phyloP scores from a whole-genome alignment of 2,113 vertebrate species.

The Burhinus oedicnemus region DNA sequence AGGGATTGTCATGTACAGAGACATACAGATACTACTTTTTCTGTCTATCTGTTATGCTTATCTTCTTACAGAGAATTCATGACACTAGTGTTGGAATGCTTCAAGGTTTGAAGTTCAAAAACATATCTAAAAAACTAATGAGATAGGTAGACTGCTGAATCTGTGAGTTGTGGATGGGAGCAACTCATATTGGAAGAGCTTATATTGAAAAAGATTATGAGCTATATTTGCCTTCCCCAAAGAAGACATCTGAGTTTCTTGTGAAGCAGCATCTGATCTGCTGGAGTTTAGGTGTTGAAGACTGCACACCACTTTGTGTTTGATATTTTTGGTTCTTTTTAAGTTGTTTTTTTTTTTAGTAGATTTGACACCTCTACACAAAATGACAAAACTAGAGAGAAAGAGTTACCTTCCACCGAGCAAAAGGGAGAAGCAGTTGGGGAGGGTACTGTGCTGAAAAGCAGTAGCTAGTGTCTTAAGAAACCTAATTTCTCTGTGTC shows the following conservation, averaged over 20 bases:
- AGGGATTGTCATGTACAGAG: background rate
- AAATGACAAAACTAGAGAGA: background rate
- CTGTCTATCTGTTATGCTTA: background rate
- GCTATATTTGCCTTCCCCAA: background rate
- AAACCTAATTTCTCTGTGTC: background rate
- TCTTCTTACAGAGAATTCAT: constrained; percentile 17
- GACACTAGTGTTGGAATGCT: constrained; percentile 32
- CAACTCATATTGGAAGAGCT: background rate
- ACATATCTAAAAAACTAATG: background rate
- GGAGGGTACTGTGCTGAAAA: background rate
- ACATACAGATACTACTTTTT: background rate
- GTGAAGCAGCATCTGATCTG: background rate
- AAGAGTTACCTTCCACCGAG: background rate
- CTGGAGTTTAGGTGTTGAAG: background rate
- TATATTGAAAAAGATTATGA: background rate
- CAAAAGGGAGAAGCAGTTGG: background rate
- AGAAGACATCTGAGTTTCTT: background rate
- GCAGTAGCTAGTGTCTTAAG: background rate
- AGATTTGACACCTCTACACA: background rate
- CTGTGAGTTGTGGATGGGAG: background rate
- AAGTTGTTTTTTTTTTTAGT: background rate
- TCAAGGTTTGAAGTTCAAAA: constrained; percentile 1
- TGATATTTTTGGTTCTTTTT: background rate
- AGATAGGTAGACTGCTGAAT: background rate
- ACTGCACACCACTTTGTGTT: background rate